Base-by-base conservation (phyloP, 2,113 vertebrate species). In the Neodontobutis hainanensis region DNA sequence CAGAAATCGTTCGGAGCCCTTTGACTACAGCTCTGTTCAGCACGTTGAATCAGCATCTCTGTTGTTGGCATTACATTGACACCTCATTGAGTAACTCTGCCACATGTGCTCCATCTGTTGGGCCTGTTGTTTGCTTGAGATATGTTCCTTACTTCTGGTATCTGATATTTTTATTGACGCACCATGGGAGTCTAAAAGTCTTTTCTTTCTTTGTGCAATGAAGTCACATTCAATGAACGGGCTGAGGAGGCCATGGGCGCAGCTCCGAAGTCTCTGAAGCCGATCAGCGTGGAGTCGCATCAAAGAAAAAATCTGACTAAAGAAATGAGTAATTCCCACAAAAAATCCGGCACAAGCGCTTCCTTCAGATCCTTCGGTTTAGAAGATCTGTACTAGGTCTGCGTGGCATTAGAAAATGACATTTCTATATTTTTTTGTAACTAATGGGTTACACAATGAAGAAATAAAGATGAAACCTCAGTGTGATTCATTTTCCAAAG, bases 91-190 rank as follows among this genome's bases (percentile, higher is more conserved):
- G 45, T 70, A 81, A 87, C 69, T 43, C 4, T 10, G 61, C 63
- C 79, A 82, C 60, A 82, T 89, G 87, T 75, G 64, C 57, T 42
- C 67, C 88, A 89, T 80, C 83, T 90, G 88, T 59, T 43, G 51
- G 0, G 61, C 12, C 62, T 62, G 68, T 70, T 87, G 42, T 81
- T 88, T 75, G 76, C 68, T 19, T 32, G 27, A 64, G 61, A 67
- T 69, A 70, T 50, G 27, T 47, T 67, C 73, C 65, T 55, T 70
- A 79, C 42, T 61, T 53, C 38, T 71, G 67, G 65, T 70, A 66
- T 74, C 58, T 32, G 38, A 70, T 63, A 60, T 83, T 60, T 64
- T 77, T 63, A 58, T 50, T 36, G 27, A 58, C 16, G 42, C 65
- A 70, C 34, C 5, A 50, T 48, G 47, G 48, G 16, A 40, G 48